Evolutionary conservation across 2,888 invertebrate species (phyloP).

Genomic region (Dasypogon diadema): DNA sequence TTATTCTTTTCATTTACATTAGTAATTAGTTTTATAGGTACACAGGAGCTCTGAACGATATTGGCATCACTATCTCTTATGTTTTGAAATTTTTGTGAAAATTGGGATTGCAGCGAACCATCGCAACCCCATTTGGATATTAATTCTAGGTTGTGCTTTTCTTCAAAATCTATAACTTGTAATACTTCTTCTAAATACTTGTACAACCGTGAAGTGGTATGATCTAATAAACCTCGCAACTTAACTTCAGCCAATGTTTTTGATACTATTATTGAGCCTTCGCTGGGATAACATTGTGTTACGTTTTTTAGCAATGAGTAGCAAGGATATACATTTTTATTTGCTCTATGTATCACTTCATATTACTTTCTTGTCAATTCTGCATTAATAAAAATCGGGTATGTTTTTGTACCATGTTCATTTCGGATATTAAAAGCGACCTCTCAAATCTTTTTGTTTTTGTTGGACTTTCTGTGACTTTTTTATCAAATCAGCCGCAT

Average conservation of each 20-base stretch:
- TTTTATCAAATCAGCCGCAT: no score
- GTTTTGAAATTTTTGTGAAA: conserved; percentile 58
- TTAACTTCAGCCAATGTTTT: conserved; percentile 15
- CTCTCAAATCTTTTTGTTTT: no score
- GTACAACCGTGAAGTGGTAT: neutral
- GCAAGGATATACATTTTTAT: neutral
- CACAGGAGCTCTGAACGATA: conserved; percentile 54
- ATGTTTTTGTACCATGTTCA: neutral
- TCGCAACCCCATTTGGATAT: conserved; percentile 59
- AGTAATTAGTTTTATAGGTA: conserved; percentile 51
- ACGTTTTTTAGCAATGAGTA: neutral
- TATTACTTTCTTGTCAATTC: neutral
- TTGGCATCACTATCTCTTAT: conserved; percentile 57
- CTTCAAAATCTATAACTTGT: neutral
- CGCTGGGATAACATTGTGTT: neutral
- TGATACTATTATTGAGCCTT: neutral
- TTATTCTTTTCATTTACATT: conserved; percentile 27
- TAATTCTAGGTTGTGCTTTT: neutral
- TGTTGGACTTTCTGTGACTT: no score
- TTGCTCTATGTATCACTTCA: conserved; percentile 6
- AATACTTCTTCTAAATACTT: conserved; percentile 10
- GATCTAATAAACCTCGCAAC: conserved; percentile 4
- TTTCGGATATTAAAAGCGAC: neutral
- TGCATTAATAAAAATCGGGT: neutral
- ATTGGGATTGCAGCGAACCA: conserved; percentile 59